These are phyloP conservation scores for Melikaiella ostensackeni DNA, from an alignment of 2,888 invertebrate species.

Conservation along the genomic window DNA sequence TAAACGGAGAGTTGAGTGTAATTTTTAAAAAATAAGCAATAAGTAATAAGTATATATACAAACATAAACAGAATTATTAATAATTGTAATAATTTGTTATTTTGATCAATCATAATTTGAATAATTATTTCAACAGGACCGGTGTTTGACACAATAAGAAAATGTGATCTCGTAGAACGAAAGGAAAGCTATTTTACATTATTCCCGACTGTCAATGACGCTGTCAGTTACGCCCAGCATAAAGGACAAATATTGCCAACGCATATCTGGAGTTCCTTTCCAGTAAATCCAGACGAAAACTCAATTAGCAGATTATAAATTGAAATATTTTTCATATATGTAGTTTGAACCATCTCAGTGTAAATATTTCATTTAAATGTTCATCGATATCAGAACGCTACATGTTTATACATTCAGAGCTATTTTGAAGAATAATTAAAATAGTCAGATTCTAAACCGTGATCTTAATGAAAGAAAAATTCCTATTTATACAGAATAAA, in stretches of 20 bases:
- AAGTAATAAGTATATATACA: too few species aligned
- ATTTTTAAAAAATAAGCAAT: too few species aligned
- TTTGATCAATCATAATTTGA: not conserved
- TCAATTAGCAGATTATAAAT: conserved; percentile 57
- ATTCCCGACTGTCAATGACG: conserved; percentile 86
- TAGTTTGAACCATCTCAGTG: conserved; percentile 21
- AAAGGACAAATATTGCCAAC: conserved; percentile 60
- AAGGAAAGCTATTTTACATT: conserved; percentile 80
- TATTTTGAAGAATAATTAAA: not conserved
- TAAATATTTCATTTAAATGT: conserved; percentile 29
- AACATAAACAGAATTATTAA: too few species aligned
- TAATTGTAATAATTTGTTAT: not conserved
- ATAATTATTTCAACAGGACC: conserved; percentile 78
- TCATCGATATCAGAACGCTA: not conserved
- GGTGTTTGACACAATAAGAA: conserved; percentile 82
- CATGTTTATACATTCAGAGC: not conserved
- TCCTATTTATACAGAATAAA: not conserved
- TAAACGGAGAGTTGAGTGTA: too few species aligned
- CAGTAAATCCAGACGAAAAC: conserved; percentile 56
- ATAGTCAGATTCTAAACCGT: not conserved
- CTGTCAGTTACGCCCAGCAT: conserved; percentile 78
- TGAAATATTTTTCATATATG: conserved; percentile 22
- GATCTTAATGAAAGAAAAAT: not conserved
- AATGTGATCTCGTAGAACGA: conserved; percentile 80
- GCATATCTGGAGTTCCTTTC: conserved; percentile 62